Evolutionary conservation across 2,888 invertebrate species (phyloP).

Genomic region (Melanargia galathea): DNA sequence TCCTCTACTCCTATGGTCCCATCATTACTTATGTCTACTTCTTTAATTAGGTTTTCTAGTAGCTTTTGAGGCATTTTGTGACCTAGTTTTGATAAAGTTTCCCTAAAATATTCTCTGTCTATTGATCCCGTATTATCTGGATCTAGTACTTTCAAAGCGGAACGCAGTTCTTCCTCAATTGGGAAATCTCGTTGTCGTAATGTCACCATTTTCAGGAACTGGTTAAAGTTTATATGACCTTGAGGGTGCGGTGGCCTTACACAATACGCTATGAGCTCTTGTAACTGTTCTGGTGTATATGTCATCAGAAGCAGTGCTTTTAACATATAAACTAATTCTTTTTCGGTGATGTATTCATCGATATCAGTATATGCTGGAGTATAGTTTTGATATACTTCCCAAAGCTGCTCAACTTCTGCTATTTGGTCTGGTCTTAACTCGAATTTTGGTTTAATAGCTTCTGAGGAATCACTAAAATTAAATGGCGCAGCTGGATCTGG

Average conservation of each 20-base stretch:
- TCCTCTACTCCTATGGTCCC: conserved; percentile 73
- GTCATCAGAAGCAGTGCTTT: conserved; percentile 67
- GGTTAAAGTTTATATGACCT: conserved; percentile 66
- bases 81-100: conserved; percentile 60
- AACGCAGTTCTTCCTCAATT: conserved; percentile 66
- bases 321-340: conserved; percentile 70
- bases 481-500: conserved; percentile 72
- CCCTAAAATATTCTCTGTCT: conserved; percentile 63
- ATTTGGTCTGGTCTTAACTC: conserved; percentile 66
- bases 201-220: conserved; percentile 70
- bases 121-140: conserved; percentile 58
- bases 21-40: conserved; percentile 71
- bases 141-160: conserved; percentile 64
- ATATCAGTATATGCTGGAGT: conserved; percentile 72
- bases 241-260: conserved; percentile 66
- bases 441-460: conserved; percentile 64
- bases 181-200: conserved; percentile 64
- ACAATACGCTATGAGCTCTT: conserved; percentile 65
- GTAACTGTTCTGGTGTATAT: conserved; percentile 66
- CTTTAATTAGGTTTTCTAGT: conserved; percentile 67
- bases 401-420: conserved; percentile 69
- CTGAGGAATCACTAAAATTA: conserved; percentile 64
- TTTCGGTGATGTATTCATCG: conserved; percentile 65
- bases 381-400: conserved; percentile 69
- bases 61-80: conserved; percentile 59